Evolutionary conservation across 2,113 vertebrate species (phyloP).

Genomic region (Pitta sordida): DNA sequence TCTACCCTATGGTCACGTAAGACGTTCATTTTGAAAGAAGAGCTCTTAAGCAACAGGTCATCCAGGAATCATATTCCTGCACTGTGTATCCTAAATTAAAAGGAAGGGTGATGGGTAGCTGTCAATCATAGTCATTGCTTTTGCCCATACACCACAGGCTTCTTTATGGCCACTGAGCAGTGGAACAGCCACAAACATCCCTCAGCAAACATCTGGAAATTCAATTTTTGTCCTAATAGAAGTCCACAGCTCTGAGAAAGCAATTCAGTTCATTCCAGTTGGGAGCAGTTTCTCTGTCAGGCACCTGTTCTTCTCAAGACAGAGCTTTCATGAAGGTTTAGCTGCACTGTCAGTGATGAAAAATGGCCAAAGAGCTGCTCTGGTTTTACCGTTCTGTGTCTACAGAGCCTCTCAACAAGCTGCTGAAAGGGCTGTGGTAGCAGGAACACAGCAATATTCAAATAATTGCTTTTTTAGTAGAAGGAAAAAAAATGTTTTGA

Average conservation of each 20-base stretch:
- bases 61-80: not conserved
- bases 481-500: not conserved
- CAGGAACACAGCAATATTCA: not conserved
- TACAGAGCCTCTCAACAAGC: not conserved
- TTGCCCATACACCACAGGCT: not conserved
- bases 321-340: slow-evolving; percentile 15
- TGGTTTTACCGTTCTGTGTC: not conserved
- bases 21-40: not conserved
- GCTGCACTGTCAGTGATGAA: not conserved
- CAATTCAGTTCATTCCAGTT: not conserved
- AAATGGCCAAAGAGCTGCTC: slow-evolving; percentile 19
- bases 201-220: not conserved
- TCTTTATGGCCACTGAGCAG: slow-evolving; percentile 14
- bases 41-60: not conserved
- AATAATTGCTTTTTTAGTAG: not conserved
- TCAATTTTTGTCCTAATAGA: slow-evolving; percentile 39
- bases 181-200: not conserved
- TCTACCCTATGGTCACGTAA: not conserved
- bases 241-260: slow-evolving; percentile 9
- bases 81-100: not conserved
- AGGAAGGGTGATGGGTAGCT: not conserved
- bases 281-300: slow-evolving; percentile 26
- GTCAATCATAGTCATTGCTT: not conserved
- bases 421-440: not conserved
- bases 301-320: slow-evolving; percentile 25